These are phyloP conservation scores for Chrosomus eos DNA, from an alignment of 2,797 vertebrate genomes.

Conservation along the genomic window DNA sequence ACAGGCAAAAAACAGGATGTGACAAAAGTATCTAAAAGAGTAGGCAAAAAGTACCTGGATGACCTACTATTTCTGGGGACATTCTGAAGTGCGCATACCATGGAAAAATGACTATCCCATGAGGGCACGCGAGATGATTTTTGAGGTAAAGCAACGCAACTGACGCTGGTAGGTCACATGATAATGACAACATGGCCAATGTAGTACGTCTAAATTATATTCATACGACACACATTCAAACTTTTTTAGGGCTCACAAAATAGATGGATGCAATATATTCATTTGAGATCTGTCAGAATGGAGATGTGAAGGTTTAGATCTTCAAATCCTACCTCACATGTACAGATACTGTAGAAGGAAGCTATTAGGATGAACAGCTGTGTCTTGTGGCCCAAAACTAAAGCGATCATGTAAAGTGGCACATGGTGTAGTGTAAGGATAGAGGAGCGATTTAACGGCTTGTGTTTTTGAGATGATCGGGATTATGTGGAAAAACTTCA, in stretches of 20 bases:
- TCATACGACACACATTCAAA: not conserved
- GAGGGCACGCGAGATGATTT: not conserved
- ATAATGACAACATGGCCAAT: not conserved
- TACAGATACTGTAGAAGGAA: not conserved
- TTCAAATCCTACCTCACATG: not conserved
- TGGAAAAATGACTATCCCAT: not conserved
- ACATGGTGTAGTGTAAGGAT: constrained; percentile 4
- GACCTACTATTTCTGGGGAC: not conserved
- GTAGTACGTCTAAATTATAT: not conserved
- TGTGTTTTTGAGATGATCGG: not conserved
- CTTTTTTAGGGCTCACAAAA: not conserved
- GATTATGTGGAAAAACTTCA: constrained; percentile 22
- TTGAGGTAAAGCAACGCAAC: not conserved
- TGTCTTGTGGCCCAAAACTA: constrained; percentile 1
- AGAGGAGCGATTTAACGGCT: not conserved
- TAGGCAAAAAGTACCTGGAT: not conserved
- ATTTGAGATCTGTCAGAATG: not conserved
- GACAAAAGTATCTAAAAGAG: not conserved
- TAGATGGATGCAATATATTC: not conserved
- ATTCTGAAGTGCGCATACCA: not conserved
- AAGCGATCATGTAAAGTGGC: not conserved
- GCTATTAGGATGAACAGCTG: not conserved
- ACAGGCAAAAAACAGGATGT: not conserved
- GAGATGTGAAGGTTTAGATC: not conserved
- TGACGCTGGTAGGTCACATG: not conserved